Percentiles rank a stretch among this genome's conserved stretches.
phyloP scores from a whole-genome alignment of 2,797 vertebrate genomes.

The Poecilia wingei region DNA sequence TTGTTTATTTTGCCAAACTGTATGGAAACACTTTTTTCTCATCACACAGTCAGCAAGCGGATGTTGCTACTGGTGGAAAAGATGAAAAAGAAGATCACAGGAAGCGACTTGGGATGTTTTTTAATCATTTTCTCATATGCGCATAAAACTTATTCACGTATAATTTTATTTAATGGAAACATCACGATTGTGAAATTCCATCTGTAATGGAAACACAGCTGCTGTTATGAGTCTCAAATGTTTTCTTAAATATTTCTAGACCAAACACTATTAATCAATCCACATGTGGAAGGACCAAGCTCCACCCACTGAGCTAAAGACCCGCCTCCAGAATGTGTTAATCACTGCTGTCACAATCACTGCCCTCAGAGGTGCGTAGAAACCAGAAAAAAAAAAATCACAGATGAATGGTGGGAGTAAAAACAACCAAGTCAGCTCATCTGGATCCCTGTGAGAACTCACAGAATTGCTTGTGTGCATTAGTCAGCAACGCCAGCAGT shows the following conservation, averaged over 20 bases:
- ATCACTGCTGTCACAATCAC: background rate
- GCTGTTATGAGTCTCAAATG: background rate
- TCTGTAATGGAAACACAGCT: too few relatives aligned
- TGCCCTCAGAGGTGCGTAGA: background rate
- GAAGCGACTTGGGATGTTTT: too few relatives aligned
- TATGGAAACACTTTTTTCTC: too few relatives aligned
- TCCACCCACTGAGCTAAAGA: background rate
- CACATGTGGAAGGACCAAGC: background rate
- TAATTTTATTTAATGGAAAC: too few relatives aligned
- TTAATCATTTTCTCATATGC: too few relatives aligned
- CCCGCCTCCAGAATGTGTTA: background rate
- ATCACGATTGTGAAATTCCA: too few relatives aligned
- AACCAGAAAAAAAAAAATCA: background rate
- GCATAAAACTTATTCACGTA: too few relatives aligned
- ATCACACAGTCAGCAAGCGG: too few relatives aligned
- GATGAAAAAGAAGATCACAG: too few relatives aligned
- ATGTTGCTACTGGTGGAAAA: too few relatives aligned
- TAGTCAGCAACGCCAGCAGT: background rate
- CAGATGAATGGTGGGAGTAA: background rate
- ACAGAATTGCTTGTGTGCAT: background rate
- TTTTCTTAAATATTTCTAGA: background rate
- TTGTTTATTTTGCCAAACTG: too few relatives aligned
- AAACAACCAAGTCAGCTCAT: background rate
- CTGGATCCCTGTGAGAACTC: background rate
- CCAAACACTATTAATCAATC: background rate